phyloP scores from a whole-genome alignment of 1,140 invertebrate genomes.

The Delia radicum region DNA sequence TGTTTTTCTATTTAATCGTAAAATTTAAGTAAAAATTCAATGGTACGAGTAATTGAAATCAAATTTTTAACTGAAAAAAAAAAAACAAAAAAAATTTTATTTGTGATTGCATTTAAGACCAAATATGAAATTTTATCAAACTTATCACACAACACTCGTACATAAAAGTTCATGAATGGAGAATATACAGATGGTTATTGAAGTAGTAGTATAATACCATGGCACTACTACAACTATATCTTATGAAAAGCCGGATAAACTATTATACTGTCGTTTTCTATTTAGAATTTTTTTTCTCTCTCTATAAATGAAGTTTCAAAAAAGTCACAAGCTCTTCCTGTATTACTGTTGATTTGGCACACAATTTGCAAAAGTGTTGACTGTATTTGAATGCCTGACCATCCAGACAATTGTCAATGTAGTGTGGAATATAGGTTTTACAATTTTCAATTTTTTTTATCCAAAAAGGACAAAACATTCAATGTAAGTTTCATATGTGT shows the following conservation, averaged over 20 bases:
- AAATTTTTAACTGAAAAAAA: too few species aligned
- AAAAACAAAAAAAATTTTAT: too few species aligned
- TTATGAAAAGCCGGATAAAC: conserved; percentile 1
- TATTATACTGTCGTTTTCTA: neutral
- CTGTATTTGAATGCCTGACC: conserved; percentile 3
- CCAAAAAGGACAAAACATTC: neutral
- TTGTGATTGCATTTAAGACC: too few species aligned
- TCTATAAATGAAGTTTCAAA: neutral
- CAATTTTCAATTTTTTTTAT: neutral
- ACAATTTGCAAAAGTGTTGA: neutral
- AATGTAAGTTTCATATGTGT: neutral
- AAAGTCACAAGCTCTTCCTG: neutral
- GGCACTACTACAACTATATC: neutral
- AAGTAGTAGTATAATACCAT: neutral
- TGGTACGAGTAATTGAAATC: too few species aligned
- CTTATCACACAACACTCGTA: neutral
- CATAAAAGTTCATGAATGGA: neutral
- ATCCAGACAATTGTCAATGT: neutral
- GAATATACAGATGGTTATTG: neutral
- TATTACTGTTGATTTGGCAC: conserved; percentile 4
- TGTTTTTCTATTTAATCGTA: too few species aligned
- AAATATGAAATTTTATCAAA: too few species aligned
- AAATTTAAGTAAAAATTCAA: too few species aligned
- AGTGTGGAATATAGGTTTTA: neutral
- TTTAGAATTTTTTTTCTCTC: neutral